Evolutionary conservation across 2,113 vertebrate species (phyloP).

Genomic region (Indri indri): DNA sequence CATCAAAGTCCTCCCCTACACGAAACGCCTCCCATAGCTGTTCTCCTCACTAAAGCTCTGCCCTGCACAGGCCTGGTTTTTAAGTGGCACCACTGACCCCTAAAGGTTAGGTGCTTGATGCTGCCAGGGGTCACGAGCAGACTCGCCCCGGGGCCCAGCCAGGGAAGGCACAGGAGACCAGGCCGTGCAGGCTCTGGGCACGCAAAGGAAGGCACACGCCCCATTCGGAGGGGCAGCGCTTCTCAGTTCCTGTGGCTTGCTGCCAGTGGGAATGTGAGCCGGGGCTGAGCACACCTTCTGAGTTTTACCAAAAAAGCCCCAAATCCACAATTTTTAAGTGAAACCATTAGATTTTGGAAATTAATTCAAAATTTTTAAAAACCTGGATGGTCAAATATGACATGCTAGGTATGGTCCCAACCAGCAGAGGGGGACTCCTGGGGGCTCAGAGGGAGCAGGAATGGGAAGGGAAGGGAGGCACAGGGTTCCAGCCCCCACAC

Average conservation of each 20-base stretch:
- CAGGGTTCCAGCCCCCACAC: too few species aligned
- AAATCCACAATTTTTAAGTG: background rate
- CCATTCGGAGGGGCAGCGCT: too few species aligned
- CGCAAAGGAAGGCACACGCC: fast-evolving
- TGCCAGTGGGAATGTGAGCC: background rate
- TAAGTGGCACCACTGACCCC: too few species aligned
- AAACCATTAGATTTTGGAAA: background rate
- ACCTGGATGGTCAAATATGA: background rate
- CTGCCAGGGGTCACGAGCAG: fast-evolving
- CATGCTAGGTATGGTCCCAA: background rate
- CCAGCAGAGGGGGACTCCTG: background rate
- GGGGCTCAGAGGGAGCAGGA: background rate
- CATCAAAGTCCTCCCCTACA: background rate
- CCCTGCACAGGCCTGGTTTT: background rate
- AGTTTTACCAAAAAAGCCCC: background rate
- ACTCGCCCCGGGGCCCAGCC: background rate
- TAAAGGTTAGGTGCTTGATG: background rate
- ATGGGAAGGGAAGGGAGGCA: background rate
- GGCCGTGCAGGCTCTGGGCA: fast-evolving
- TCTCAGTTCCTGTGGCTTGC: too few species aligned
- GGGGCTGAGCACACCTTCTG: background rate
- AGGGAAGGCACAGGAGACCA: background rate
- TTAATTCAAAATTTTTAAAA: background rate
- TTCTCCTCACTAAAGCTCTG: too few species aligned
- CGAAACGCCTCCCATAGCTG: background rate